Percentiles rank a stretch among this genome's conserved stretches.
phyloP scores from a whole-genome alignment of 2,113 vertebrate species.

The Lepidiolamprologus cunningtoni region DNA sequence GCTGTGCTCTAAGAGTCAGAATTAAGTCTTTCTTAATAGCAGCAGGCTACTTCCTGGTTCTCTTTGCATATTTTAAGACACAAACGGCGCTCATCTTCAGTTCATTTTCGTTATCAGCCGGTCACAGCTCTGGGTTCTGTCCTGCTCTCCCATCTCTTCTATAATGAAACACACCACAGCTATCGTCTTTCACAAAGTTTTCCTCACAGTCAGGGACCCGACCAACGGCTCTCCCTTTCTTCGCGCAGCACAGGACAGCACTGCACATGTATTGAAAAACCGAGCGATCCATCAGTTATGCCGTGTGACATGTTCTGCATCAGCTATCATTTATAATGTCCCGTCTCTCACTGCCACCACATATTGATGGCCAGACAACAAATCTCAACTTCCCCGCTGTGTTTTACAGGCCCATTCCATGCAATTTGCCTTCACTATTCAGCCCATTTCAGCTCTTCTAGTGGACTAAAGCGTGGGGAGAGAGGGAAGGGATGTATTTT shows the following conservation, averaged over 20 bases:
- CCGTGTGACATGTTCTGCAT: neutral
- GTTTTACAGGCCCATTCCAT: neutral
- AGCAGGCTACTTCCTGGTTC: constrained; percentile 27
- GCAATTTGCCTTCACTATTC: constrained; percentile 2
- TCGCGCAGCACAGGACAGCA: neutral
- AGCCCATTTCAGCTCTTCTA: constrained; percentile 2
- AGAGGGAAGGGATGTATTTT: neutral
- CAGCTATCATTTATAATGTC: constrained; percentile 6
- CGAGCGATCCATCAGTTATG: neutral
- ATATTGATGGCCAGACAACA: neutral
- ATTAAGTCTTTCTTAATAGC: constrained; percentile 5
- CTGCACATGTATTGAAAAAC: neutral
- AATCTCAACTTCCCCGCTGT: neutral
- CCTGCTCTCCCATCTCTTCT: constrained; percentile 40
- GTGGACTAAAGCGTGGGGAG: neutral
- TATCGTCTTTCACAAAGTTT: constrained; percentile 19
- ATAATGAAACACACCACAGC: constrained; percentile 33
- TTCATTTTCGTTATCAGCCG: constrained; percentile 51
- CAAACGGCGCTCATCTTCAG: constrained; percentile 15
- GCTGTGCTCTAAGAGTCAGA: neutral
- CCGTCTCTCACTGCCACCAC: constrained; percentile 3
- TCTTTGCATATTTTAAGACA: constrained; percentile 58
- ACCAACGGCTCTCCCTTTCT: neutral
- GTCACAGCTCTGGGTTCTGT: constrained; percentile 37
- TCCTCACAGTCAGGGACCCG: neutral